phyloP scores from a whole-genome alignment of 2,888 invertebrate species.

The Nymphalis urticae region DNA sequence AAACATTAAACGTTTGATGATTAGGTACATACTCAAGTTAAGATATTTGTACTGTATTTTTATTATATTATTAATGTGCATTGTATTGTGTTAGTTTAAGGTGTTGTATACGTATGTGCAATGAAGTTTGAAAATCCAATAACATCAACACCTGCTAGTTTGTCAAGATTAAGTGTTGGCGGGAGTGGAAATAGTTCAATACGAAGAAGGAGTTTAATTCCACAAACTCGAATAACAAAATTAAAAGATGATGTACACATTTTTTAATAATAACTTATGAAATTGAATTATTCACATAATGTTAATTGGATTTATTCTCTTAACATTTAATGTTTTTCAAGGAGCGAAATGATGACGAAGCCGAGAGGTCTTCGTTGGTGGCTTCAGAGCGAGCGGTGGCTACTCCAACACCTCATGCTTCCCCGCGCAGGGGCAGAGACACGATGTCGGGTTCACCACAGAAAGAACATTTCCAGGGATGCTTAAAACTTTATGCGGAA shows the following conservation, averaged over 20 bases:
- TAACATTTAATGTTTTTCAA: constrained; percentile 41
- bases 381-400: constrained; percentile 71
- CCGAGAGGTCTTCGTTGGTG: constrained; percentile 78
- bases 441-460: constrained; percentile 76
- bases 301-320: no score
- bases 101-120: constrained; percentile 32
- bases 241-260: constrained; percentile 58
- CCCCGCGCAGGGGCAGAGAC: constrained; percentile 55
- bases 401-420: constrained; percentile 62
- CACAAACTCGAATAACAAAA: constrained; percentile 50
- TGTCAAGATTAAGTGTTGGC: constrained; percentile 64
- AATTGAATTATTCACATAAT: no score
- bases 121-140: constrained; percentile 65
- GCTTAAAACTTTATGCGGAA: constrained; percentile 89
- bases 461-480: constrained; percentile 87
- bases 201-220: constrained; percentile 64
- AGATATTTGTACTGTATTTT: not conserved
- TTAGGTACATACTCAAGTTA: not conserved
- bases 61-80: constrained; percentile 6
- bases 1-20: constrained; percentile 24
- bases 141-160: constrained; percentile 55
- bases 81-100: constrained; percentile 12
- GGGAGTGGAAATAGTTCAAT: constrained; percentile 64
- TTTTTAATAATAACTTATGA: not conserved
- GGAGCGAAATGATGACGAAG: constrained; percentile 83